Conservation (phyloP, 2,888 invertebrate genomes). For the Oxystoma pomonae region DNA sequence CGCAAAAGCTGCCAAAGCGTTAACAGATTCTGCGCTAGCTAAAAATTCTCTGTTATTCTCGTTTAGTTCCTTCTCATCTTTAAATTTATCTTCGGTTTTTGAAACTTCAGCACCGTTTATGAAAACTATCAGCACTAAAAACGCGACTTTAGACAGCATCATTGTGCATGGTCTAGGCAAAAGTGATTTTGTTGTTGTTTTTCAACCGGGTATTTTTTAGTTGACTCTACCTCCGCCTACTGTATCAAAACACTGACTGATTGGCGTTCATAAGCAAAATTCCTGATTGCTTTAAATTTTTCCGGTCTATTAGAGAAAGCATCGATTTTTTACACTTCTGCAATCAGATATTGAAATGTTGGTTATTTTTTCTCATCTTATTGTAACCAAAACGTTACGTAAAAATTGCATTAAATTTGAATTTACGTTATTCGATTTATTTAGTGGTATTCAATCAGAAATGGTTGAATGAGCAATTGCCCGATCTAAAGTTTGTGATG, state of each 20-base stretch:
- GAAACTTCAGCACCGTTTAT: neutral
- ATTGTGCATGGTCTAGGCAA: neutral
- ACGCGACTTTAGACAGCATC: too few species aligned
- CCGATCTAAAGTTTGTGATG: too few species aligned
- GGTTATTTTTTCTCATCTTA: neutral
- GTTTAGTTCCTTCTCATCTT: neutral
- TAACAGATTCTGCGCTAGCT: neutral
- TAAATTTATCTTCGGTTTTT: neutral
- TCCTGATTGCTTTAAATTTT: neutral
- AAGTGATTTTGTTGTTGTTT: neutral
- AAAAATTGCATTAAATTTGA: neutral
- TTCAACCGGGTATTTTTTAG: neutral
- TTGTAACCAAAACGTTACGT: neutral
- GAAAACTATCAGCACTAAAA: neutral
- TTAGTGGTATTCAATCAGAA: neutral
- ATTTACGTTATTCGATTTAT: neutral
- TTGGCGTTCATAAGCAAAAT: neutral
- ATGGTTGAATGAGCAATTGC: neutral
- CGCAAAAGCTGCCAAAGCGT: neutral
- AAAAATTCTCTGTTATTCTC: neutral
- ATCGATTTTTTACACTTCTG: neutral
- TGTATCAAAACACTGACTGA: neutral
- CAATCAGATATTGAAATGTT: neutral
- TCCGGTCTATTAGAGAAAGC: neutral
- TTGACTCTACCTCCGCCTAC: neutral